phyloP scores from a whole-genome alignment of 2,888 invertebrate species.

The Maniola hyperantus region DNA sequence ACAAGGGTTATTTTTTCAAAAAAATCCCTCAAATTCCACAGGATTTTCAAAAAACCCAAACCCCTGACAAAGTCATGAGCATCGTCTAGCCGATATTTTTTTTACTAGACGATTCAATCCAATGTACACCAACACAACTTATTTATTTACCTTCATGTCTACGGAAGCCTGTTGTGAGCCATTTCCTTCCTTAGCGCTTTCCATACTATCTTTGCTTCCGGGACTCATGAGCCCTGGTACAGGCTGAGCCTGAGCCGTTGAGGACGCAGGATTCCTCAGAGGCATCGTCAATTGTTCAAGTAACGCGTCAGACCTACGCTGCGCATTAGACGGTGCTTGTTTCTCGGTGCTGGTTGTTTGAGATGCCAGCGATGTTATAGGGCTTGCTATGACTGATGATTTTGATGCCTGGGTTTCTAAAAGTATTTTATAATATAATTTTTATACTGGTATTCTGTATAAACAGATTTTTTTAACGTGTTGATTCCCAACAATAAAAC shows the following conservation, averaged over 20 bases:
- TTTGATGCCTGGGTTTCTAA: slow-evolving; percentile 69
- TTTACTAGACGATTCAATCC: too few relatives aligned
- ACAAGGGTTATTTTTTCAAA: too few relatives aligned
- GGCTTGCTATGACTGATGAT: slow-evolving; percentile 68
- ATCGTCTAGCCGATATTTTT: too few relatives aligned
- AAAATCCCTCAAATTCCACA: too few relatives aligned
- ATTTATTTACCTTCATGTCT: slow-evolving; percentile 67
- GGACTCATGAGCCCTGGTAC: slow-evolving; percentile 55
- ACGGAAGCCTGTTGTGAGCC: slow-evolving; percentile 59
- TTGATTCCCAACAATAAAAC: too few relatives aligned
- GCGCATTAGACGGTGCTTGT: slow-evolving; percentile 66
- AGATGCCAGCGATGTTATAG: slow-evolving; percentile 69
- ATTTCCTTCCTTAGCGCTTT: slow-evolving; percentile 62
- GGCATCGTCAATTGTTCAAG: slow-evolving; percentile 74
- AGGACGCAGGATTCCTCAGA: slow-evolving; percentile 61
- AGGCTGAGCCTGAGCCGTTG: slow-evolving; percentile 53
- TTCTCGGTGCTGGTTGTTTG: slow-evolving; percentile 66
- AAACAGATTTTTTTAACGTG: too few relatives aligned
- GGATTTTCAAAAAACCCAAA: too few relatives aligned
- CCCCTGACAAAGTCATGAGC: too few relatives aligned
- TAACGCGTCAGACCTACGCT: slow-evolving; percentile 73
- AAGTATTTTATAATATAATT: slow-evolving; percentile 22
- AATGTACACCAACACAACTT: neutral
- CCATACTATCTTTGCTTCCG: slow-evolving; percentile 68
- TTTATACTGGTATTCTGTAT: neutral